Evolutionary conservation across 2,888 invertebrate species (phyloP), one percentile per base, ranked within the genome.

Genomic region (Emmelina monodactyla): DNA sequence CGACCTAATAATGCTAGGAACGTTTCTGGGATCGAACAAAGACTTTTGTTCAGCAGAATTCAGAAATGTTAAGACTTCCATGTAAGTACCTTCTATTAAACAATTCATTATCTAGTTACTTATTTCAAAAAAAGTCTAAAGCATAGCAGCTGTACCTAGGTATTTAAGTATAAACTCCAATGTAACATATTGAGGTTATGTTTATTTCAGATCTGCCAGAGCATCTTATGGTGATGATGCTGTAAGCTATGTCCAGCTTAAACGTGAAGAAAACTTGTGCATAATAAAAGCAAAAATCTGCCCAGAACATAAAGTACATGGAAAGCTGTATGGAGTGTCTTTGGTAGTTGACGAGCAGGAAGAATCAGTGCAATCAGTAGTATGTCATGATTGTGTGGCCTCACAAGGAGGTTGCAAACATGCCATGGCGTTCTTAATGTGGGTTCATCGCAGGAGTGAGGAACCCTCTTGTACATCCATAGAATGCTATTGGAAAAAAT

Each of bases 401-500:
- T 35, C 47, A 1, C 33, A 45, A 28, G 53, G 52, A 6, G 53
- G 52, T 1, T 56, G 55, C 28, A 55, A 59, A 34, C 54, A 55
- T 42, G 48, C 52, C 1, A 36, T 55, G 28, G 53, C 53, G 5
- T 46, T 54, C 6, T 15, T 55, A 0, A 50, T 55, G 53, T 55
- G 55, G 54, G 35, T 50, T 3, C 53, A 55, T 44, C 40, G 55
- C 1, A 22, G 54, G 3, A 57, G 55, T 44, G 54, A 58, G 16
- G 29, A 29, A 4, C 29, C 29, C 2, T 29, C 29, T 4, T 29
- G 29, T 9, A 29, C 53, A 13, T 15, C 35, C 1, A 22, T 45
- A 0, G 34, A 46, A 32, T 58, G 57, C 15, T 59, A 56, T 15
- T 57, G 56, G 55, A 43, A 16, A 19, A 57, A 57, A 43, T 52